phyloP scores from a whole-genome alignment of 1,140 invertebrate genomes.

The Stegodyphus dumicola region DNA sequence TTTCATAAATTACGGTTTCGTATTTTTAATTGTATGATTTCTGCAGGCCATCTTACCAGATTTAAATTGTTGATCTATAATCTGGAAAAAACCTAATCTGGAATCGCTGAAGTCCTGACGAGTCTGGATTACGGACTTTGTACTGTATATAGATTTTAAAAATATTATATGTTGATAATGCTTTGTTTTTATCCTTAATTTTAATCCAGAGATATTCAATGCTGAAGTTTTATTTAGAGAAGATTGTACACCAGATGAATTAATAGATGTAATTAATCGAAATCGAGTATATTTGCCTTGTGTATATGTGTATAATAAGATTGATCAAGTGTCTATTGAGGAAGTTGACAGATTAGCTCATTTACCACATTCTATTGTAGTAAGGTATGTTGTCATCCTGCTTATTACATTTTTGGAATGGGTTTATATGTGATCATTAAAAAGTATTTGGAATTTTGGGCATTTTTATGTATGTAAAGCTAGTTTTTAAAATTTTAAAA shows the following conservation, averaged over 20 bases:
- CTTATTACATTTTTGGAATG: not conserved
- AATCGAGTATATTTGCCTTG: slow-evolving; percentile 98
- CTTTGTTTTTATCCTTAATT: slow-evolving; percentile 25
- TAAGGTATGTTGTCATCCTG: slow-evolving; percentile 76
- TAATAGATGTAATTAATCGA: slow-evolving; percentile 98
- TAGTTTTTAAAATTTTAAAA: slow-evolving; percentile 1
- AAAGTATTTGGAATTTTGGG: not conserved
- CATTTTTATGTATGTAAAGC: not conserved
- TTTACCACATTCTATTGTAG: slow-evolving; percentile 90
- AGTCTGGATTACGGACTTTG: no score
- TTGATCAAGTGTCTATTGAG: slow-evolving; percentile 97
- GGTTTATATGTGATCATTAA: no score
- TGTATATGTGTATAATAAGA: slow-evolving; percentile 99
- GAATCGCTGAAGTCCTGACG: no score
- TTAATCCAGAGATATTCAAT: slow-evolving; percentile 64
- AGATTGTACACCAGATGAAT: slow-evolving; percentile 94
- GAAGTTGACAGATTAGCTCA: slow-evolving; percentile 96
- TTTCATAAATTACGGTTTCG: no score
- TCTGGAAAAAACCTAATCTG: no score
- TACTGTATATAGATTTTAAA: no score
- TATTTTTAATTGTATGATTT: no score
- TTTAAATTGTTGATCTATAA: no score
- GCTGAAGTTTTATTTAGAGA: slow-evolving; percentile 86
- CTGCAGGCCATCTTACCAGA: no score
- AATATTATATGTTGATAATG: no score